Base-by-base conservation (phyloP, 2,797 vertebrate species). In the Helicolenus hilgendorfi region DNA sequence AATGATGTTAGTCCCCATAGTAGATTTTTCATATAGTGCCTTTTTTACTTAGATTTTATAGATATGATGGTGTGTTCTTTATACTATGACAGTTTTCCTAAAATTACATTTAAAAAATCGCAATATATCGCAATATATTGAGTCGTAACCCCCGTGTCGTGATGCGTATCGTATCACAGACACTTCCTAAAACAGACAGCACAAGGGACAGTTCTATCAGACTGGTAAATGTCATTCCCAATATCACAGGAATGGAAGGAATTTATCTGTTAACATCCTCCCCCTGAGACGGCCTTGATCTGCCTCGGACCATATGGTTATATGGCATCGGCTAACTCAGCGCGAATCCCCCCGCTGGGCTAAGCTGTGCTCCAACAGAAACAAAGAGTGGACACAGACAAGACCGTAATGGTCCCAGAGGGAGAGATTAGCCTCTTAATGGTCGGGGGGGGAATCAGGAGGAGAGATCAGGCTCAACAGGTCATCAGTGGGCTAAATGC, bases 271-370 rank as follows among this genome's bases (percentile, higher is more conserved):
- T 55, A 55, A 0, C 20, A 84, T 90, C 65, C 68, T 64, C 86
- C 11, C 84, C 11, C 1, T 0, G 56, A 77, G 89, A 81, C 60
- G 77, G 60, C 49, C 84, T 65, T 83, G 89, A 90, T 91, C 94
- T 85, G 72, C 71, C 75, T 80, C 3, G 0, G 79, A 82, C 91
- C 96, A 96, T 96, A 96, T 96, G 94, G 81, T 81, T 27, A 2
- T 10, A 72, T 58, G 84, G 77, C 81, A 86, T 77, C 65, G 63
- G 91, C 90, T 72, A 90, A 91, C 82, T 93, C 91, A 77, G 90
- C 89, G 85, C 24, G 0, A 83, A 90, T 31, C 83, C 63, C 91
- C 90, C 22, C 22, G 58, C 78, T 26, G 85, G n/a, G 88, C 74
- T 95, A 91, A 95, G 84, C 91, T 27, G 68, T 2, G 53, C 49